phyloP scores from a whole-genome alignment of 37 sponge, comb jelly and placozoan genomes.

The Halichondria panicea region DNA sequence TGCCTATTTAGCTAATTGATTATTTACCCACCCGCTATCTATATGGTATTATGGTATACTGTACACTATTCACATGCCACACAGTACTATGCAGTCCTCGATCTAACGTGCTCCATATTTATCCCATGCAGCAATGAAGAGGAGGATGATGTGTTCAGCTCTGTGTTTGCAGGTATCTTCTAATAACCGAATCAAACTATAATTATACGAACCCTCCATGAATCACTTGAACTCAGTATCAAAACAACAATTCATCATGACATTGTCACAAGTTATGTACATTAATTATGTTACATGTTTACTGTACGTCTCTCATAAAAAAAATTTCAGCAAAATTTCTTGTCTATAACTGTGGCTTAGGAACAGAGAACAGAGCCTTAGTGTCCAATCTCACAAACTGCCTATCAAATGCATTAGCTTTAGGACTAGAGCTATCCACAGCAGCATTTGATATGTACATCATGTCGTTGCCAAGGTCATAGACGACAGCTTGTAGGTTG shows the following conservation, averaged over 20 bases:
- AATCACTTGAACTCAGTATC: not conserved
- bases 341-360: not conserved
- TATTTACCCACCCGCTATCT: too few species aligned
- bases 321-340: not conserved
- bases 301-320: not conserved
- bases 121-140: slow-evolving; percentile 27
- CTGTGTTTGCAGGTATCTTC: slow-evolving; percentile 49
- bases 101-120: too few species aligned
- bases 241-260: not conserved
- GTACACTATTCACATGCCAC: too few species aligned
- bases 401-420: slow-evolving; percentile 57
- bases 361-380: slow-evolving; percentile 29
- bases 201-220: not conserved
- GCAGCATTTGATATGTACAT: slow-evolving; percentile 67
- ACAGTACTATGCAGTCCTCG: too few species aligned
- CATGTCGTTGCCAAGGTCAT: slow-evolving; percentile 37
- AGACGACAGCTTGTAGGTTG: slow-evolving; percentile 54
- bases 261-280: not conserved
- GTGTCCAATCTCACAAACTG: slow-evolving; percentile 51
- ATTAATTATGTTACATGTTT: not conserved
- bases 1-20: too few species aligned
- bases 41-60: too few species aligned
- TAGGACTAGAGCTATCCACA: slow-evolving; percentile 14
- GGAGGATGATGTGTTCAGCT: slow-evolving; percentile 27
- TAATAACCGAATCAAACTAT: not conserved